Evolutionary conservation across 2,113 vertebrate species (phyloP), one percentile per base, ranked within the genome.

Genomic region (Ascaphus truei): DNA sequence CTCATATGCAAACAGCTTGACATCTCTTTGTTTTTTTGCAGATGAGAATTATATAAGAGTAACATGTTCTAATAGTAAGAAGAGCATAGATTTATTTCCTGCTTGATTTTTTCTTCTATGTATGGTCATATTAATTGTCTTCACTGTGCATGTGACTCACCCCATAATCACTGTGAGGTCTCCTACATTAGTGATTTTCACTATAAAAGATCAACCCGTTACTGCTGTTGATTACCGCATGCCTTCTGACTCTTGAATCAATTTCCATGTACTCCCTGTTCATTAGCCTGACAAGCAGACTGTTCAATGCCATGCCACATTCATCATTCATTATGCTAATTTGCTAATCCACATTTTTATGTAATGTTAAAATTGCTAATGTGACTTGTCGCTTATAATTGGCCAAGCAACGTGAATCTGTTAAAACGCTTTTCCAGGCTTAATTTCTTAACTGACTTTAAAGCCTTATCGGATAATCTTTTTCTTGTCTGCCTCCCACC

Each of bases 311-410:
- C 53, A 30, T 18, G 53, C 53, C 53, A 50, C 41, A 36, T 68
- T 58, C 41, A 68, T 68, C 65, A 48, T 25, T 29, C 20, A 68
- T 68, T 68, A 58, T 68, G 65, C 30, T 68, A 58, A 68, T 57
- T 30, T 68, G 65, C 30, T 68, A 58, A 68, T 57, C 41, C 53
- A 47, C 39, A 27, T 47, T 48, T 68, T 68, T 68, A 68, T 48
- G 53, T 16, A 58, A 68, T 58, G 53, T 48, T 68, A 48, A 41
- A 33, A 58, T 68, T 68, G 53, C 53, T 68, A 48, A 68, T 68
- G 55, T 58, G 53, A 68, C 39, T 68, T 68, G 65, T 68, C 53
- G 20, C 65, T 58, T 68, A 34, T 58, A 68, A 68, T 68, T 68
- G 65, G 39, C 65, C 53, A 58, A 48, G 52, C 55, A 57, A 45